Evolutionary conservation across 2,888 invertebrate genomes (phyloP), one percentile per base, ranked within the genome.

Genomic region (Sialis fuliginosa): DNA sequence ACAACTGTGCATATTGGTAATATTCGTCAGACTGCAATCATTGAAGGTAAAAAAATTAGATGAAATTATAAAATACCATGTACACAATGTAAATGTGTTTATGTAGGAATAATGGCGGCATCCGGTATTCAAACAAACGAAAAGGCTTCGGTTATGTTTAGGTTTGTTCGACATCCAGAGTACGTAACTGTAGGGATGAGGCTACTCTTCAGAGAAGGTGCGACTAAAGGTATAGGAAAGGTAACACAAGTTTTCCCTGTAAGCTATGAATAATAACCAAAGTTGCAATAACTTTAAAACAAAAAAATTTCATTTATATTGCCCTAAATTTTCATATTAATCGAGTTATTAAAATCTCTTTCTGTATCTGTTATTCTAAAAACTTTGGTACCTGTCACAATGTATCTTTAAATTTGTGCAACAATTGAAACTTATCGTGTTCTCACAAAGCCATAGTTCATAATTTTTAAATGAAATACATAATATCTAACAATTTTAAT

Each of bases 1-100:
- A 87, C 91, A 13, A 95, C 95, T 0, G 85, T 96, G 0, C 93
- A 96, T 63, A 88, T 96, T 45, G 96, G 93, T 0, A 95, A 91
- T 56, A 88, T 98, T 6, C 70, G 95, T 1, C 96, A 96, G 66
- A 95, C 95, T 0, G 95, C 90, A n/a, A 79, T 86, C 6, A 83
- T 96, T 43, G 78, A 84, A 56, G 88, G 79, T 12, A 78, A 79
- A 51, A 73, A 76, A 71, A 72, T n/a, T 70, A 8, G 60, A 61
- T 30, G 64, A 62, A 33, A 61, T 61, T 48, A 58, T 32, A 44
- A n/a, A 34, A 45, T 32, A 2, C 42, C 46, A 30, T 22, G 34
- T 46, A n/a, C 42, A 41, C 13, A 39, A 9, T 31, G 54, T 58
- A 35, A 51, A 54, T 57, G 5, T 37, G 65, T 22, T 22, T 22